Conservation (phyloP, 2,113 vertebrate genomes). For the Atherinomorus stipes region DNA sequence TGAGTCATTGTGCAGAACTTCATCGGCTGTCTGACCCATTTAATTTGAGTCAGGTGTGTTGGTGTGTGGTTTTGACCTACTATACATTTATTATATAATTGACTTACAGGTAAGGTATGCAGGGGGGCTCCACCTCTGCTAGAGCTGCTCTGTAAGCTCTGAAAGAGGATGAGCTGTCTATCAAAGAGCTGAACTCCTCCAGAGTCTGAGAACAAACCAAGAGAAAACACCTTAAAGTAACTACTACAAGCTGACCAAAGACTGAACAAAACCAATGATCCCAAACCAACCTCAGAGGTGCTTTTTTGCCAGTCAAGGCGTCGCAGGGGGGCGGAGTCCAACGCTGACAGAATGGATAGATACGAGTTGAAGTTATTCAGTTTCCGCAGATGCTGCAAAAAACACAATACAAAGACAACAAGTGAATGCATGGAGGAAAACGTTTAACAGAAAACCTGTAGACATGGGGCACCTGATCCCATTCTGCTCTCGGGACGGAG, state of each 20-base stretch:
- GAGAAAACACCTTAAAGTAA: conserved; percentile 46
- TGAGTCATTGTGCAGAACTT: no score
- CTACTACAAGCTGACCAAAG: background rate
- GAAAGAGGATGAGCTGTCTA: conserved; percentile 97
- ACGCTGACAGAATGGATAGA: conserved; percentile 93
- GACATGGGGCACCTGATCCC: no score
- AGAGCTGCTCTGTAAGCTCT: conserved; percentile 93
- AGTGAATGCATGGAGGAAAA: background rate
- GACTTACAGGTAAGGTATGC: conserved; percentile 94
- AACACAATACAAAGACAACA: background rate
- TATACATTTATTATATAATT: no score
- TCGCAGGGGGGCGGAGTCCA: conserved; percentile 94
- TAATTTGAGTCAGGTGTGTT: no score
- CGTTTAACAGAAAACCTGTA: no score
- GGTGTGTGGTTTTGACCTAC: no score
- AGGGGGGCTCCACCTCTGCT: conserved; percentile 93
- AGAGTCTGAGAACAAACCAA: conserved; percentile 77
- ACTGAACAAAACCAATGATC: background rate
- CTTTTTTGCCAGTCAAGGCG: conserved; percentile 95
- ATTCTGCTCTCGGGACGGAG: no score
- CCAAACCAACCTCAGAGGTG: conserved; percentile 84
- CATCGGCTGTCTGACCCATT: no score
- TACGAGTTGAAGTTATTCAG: conserved; percentile 98
- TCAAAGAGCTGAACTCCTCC: conserved; percentile 94
- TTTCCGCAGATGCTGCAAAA: conserved; percentile 90